phyloP scores from a whole-genome alignment of 2,888 invertebrate species.

The Andrena marginata region DNA sequence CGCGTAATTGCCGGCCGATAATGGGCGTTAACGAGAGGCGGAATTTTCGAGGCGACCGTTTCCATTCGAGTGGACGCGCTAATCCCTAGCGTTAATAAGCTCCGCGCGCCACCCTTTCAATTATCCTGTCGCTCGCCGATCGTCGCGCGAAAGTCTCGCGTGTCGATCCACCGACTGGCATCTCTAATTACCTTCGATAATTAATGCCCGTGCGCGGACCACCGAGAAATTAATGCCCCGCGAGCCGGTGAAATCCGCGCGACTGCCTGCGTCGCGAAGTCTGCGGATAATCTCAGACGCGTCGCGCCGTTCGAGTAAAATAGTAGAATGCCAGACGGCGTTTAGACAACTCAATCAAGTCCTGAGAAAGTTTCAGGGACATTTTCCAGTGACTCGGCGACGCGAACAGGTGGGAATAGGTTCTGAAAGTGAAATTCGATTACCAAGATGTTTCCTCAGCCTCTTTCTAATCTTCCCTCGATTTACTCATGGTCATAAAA shows the following conservation, averaged over 20 bases:
- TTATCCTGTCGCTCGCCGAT: constrained; percentile 41
- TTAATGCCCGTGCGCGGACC: constrained; percentile 36
- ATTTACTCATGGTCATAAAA: not conserved
- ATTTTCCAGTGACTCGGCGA: not conserved
- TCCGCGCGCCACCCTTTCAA: constrained; percentile 47
- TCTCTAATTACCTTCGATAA: constrained; percentile 48
- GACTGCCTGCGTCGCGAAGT: constrained; percentile 16
- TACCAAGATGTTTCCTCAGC: not conserved
- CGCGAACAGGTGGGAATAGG: not conserved
- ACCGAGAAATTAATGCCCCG: constrained; percentile 38
- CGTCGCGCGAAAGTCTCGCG: constrained; percentile 25
- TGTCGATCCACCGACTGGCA: constrained; percentile 37
- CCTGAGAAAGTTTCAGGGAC: not conserved
- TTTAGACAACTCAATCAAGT: not conserved
- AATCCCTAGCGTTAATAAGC: constrained; percentile 46
- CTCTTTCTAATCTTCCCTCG: not conserved
- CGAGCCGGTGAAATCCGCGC: constrained; percentile 37
- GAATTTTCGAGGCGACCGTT: constrained; percentile 41
- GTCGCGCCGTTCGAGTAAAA: not conserved
- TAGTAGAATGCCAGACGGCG: not conserved
- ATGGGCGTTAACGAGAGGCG: constrained; percentile 33
- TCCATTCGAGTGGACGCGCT: constrained; percentile 29
- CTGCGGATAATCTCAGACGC: not conserved
- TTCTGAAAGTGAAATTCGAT: not conserved
- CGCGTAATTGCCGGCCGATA: constrained; percentile 41